Evolutionary conservation across 1,140 invertebrate species (phyloP), one percentile per base, ranked within the genome.

Genomic region (Tigriopus japonicus): DNA sequence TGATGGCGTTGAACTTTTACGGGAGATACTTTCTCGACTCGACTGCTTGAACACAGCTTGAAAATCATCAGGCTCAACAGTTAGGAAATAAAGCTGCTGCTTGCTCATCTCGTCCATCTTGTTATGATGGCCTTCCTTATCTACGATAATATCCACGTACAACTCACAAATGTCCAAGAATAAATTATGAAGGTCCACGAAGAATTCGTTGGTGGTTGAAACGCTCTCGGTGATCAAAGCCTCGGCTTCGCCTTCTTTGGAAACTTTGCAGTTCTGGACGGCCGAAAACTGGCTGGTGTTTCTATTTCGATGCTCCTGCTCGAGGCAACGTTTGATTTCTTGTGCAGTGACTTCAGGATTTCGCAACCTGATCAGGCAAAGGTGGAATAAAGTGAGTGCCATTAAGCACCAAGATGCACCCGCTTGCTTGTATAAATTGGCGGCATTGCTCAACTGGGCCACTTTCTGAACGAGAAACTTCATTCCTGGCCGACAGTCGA

Each of bases 401-500:
- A 88, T 87, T 2, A 92, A 82, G 1, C 87, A 82, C 82, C 87
- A 91, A 13, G 86, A 84, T 2, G 86, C 85, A 24, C 86, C 87
- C n/a, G 88, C 86, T 72, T 91, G 87, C 62, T 85, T 85, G 68
- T 93, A 95, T 15, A 93, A 71, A 74, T 94, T 94, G 0, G 89
- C 87, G 12, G 88, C 86, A 65, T 86, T 80, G 42, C 85, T 83
- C 59, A 90, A 77, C 66, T 85, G 84, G 0, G 84, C 86, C 0
- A 94, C 88, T 76, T 93, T 94, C 71, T 94, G 88, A 51, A 92
- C 80, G 6, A 94, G 76, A 70, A 94, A 93, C 70, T 94, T 94
- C 7, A 95, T 72, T 0, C 89, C 89, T 0, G 90, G 89, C 17
- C 89, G 78, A 7, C 78, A 76, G 69, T 95, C 89, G 70, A 94